Evolutionary conservation across 64 coral and sea anemone genomes (phyloP), one percentile per base, ranked within the genome.

Genomic region (Pocillopora verrucosa): DNA sequence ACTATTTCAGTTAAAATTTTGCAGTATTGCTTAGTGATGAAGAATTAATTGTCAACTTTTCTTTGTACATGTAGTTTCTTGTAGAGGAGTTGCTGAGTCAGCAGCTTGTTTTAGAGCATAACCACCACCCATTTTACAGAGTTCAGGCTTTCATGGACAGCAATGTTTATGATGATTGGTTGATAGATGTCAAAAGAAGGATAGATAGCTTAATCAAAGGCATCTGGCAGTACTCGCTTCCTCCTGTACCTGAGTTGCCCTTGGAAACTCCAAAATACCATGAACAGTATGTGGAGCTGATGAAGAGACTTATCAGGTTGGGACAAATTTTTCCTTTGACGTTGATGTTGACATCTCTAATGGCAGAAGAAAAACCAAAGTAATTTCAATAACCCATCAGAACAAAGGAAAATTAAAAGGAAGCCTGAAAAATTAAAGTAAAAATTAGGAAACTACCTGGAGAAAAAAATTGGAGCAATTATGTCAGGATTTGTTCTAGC

Each of bases 91-190:
- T 96, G 1, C 62, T 91, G 41, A 90, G 67, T 56, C 91, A 93
- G 59, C 36, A 82, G 11, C 86, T 83, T 11, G 64, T 96, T 2
- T 72, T 96, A 20, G 75, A 96, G 56, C 89, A 51, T 17, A 93
- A 96, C 22, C 87, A 78, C 35, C 95, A 96, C 79, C 95, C 95
- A 16, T 96, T 90, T 80, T 96, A 96, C 77, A 78, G 95, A 10
- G 90, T 96, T 16, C 91, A 96, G 51, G 72, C 91, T 11, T 96
- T 96, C 69, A 88, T 96, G 92, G 91, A 96, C 79, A 96, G 93
- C 83, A 93, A 96, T 83, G 88, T 79, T 5, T 96, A 96, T 80
- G 84, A 87, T 77, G 88, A 96, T 65, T 96, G 95, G 95, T 72
- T 96, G 11, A 78, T 83, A 25, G 9, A 80, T 59, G 95, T 93